phyloP scores from a whole-genome alignment of 2,797 vertebrate species.

The Etheostoma perlongum region DNA sequence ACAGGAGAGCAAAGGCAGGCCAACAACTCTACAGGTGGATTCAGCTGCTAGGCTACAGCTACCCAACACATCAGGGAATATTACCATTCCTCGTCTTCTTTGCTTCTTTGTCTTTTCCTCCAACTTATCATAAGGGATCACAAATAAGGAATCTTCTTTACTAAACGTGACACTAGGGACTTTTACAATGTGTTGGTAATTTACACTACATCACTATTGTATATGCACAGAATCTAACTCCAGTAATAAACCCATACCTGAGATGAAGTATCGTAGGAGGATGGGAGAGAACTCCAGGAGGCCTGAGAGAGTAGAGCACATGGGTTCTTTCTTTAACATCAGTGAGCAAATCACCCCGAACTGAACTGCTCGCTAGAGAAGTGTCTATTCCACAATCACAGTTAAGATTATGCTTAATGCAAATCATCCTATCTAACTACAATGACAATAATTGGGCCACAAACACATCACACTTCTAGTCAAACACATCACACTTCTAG shows the following conservation, averaged over 20 bases:
- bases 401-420: slow-evolving; percentile 39
- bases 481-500: no score
- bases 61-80: slow-evolving; percentile 26
- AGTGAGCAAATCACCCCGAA: slow-evolving; percentile 45
- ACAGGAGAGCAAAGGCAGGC: slow-evolving; percentile 53
- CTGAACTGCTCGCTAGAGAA: slow-evolving; percentile 24
- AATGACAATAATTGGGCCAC: slow-evolving; percentile 44
- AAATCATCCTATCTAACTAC: slow-evolving; percentile 39
- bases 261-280: slow-evolving; percentile 82
- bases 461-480: no score
- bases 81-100: slow-evolving; percentile 65
- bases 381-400: slow-evolving; percentile 46
- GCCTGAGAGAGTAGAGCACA: slow-evolving; percentile 80
- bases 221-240: slow-evolving; percentile 47
- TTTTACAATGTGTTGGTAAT: slow-evolving; percentile 31
- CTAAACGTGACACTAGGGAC: slow-evolving; percentile 35
- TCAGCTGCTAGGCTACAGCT: slow-evolving; percentile 54
- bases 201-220: slow-evolving; percentile 30
- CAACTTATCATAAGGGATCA: slow-evolving; percentile 63
- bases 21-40: slow-evolving; percentile 68
- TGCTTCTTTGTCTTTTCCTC: slow-evolving; percentile 62
- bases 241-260: slow-evolving; percentile 76
- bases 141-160: slow-evolving; percentile 56
- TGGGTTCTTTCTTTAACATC: slow-evolving; percentile 58
- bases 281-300: slow-evolving; percentile 81